Evolutionary conservation across 2,113 vertebrate genomes (phyloP).

Genomic region (Centrocercus urophasianus): DNA sequence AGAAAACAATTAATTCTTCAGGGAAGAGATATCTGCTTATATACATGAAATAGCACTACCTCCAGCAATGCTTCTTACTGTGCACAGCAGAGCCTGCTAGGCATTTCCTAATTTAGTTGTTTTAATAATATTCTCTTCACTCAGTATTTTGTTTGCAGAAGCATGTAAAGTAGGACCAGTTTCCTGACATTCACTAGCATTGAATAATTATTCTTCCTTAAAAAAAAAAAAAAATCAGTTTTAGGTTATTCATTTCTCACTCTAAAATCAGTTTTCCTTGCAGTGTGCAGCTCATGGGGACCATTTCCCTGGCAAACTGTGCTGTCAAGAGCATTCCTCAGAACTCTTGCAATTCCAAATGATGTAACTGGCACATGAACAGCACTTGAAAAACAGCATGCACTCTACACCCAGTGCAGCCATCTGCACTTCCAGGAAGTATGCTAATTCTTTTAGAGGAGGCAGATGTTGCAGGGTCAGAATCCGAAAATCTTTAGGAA

Average conservation of each 20-base stretch:
- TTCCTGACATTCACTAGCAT: not conserved
- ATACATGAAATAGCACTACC: not conserved
- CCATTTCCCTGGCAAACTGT: not conserved
- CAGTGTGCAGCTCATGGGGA: not conserved
- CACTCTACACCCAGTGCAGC: not conserved
- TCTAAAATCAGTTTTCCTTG: not conserved
- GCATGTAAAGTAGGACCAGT: not conserved
- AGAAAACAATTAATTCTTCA: not conserved
- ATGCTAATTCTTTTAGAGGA: not conserved
- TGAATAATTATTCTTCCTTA: not conserved
- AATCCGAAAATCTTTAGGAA: not conserved
- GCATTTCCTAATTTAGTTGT: not conserved
- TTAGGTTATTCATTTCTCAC: not conserved
- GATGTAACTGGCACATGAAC: not conserved
- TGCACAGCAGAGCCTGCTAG: not conserved
- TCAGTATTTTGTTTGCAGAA: not conserved
- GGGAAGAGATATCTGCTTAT: accelerated
- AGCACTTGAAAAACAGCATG: not conserved
- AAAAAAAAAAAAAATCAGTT: not conserved
- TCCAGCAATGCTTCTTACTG: not conserved
- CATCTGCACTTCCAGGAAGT: slow-evolving; percentile 24
- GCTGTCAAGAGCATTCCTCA: not conserved
- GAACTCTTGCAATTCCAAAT: not conserved
- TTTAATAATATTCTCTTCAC: not conserved
- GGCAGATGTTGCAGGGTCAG: not conserved